Base-by-base conservation (phyloP, 2,888 invertebrate species). In the Leptopterna dolabrata region DNA sequence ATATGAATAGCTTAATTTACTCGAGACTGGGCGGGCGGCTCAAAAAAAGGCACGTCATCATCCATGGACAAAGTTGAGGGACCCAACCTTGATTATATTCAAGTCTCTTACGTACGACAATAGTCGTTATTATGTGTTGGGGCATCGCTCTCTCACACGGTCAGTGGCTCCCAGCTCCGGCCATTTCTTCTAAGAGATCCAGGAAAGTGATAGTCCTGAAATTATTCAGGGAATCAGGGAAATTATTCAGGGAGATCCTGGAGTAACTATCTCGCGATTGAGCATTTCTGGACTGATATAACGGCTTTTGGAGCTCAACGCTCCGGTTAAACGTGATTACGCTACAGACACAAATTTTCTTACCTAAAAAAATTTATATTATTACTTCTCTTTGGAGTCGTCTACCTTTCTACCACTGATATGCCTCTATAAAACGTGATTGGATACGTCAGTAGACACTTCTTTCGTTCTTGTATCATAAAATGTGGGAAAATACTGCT, bases 61-160 rank as follows among this genome's bases (percentile, higher is more conserved):
- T 63, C 63, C 19, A 11, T 24, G 63, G 19, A 63, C 63, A 63
- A 63, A 63, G 63, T 63, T 63, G 63, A 63, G 63, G 63, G 24
- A 24, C 24, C 63, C 63, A 63, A 63, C 63, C 63, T 63, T 63
- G 63, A 24, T 47, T 63, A 63, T 24, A 63, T 63, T 63, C 24
- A 63, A 73, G 73, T 73, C 73, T 55, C 19, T 41, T n/a, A 16
- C 16, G 73, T 19, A 41, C 73, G 41, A 73, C 73, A 73, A 73
- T 73, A 41, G 73, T 63, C 16, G 73, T 73, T 14, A 41, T 73
- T 73, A 73, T 41, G 19, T 36, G 27, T 29, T 6, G 36, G 73
- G 73, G 73, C 73, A 41, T 73, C 73, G 73, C 73, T 73, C 73
- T 73, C 71, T 71, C 73, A 73, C 73, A 73, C 73, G 73, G 73